These are phyloP conservation scores for Drosophila tripunctata DNA, from an alignment of 2,888 invertebrate genomes.

Conservation along the genomic window DNA sequence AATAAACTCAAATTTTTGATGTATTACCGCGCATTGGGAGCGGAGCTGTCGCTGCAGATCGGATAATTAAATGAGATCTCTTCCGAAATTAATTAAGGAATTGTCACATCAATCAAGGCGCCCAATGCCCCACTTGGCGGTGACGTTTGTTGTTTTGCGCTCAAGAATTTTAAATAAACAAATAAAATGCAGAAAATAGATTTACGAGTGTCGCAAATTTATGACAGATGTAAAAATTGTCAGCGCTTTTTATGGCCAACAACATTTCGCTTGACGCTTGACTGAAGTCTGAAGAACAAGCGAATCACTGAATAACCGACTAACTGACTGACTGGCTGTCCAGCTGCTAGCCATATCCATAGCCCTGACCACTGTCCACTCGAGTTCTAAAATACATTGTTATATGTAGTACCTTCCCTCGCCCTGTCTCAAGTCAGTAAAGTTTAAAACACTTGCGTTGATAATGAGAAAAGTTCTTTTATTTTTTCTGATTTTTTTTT, in stretches of 20 bases:
- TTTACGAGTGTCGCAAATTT: conserved; percentile 72
- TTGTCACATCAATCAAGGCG: conserved; percentile 80
- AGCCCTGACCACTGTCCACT: too few relatives aligned
- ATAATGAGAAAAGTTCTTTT: conserved; percentile 70
- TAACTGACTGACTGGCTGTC: conserved; percentile 45
- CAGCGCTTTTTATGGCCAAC: conserved; percentile 58
- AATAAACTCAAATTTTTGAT: conserved; percentile 67
- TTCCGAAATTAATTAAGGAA: conserved; percentile 76
- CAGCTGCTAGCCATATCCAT: too few relatives aligned
- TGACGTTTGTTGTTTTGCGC: conserved; percentile 19
- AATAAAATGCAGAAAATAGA: conserved; percentile 78
- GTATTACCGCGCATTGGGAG: conserved; percentile 54
- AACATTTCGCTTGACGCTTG: conserved; percentile 50
- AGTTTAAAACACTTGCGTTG: conserved; percentile 68
- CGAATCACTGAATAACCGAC: conserved; percentile 34
- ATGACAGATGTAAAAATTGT: conserved; percentile 77
- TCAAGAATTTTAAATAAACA: conserved; percentile 72
- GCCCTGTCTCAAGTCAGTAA: conserved; percentile 20
- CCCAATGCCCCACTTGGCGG: conserved; percentile 61
- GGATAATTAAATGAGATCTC: conserved; percentile 62
- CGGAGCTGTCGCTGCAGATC: conserved; percentile 34
- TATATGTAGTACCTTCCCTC: background rate
- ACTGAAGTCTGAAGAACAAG: conserved; percentile 45
- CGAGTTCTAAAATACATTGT: conserved; percentile 12
- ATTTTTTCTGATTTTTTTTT: conserved; percentile 21